phyloP scores from a whole-genome alignment of 1,140 invertebrate species.

The Drosophila repleta region DNA sequence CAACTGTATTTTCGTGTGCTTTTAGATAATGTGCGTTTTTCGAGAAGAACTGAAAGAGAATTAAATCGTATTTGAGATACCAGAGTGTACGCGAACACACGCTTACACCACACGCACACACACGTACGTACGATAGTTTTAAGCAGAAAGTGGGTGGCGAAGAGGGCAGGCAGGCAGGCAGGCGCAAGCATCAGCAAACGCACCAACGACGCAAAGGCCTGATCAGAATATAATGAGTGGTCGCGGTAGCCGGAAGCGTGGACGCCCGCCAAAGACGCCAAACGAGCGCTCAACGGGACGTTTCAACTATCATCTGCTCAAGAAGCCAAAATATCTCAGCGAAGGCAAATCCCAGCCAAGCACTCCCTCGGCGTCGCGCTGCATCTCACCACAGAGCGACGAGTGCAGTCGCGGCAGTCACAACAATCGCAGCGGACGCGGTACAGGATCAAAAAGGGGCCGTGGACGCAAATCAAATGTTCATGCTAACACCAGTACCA shows the following conservation, averaged over 20 bases:
- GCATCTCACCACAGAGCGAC: conserved; percentile 90
- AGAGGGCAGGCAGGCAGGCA: too few relatives aligned
- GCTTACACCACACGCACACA: conserved; percentile 6
- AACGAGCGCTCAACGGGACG: conserved; percentile 92
- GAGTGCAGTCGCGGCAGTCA: conserved; percentile 87
- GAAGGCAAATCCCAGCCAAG: conserved; percentile 88
- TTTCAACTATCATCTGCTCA: conserved; percentile 94
- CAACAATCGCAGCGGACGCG: conserved; percentile 72
- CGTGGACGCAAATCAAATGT: conserved; percentile 84
- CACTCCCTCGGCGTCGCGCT: conserved; percentile 90
- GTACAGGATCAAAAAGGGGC: conserved; percentile 84
- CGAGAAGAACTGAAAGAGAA: conserved; percentile 23
- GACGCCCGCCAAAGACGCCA: conserved; percentile 94
- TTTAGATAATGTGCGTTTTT: conserved; percentile 50
- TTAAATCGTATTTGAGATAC: conserved; percentile 32
- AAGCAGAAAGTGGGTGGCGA: conserved; percentile 45
- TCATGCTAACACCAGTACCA: conserved; percentile 57
- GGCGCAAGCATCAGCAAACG: conserved; percentile 3
- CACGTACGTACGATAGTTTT: conserved; percentile 25
- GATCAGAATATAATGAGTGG: conserved; percentile 83
- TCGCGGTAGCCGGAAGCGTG: conserved; percentile 91
- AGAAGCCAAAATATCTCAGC: conserved; percentile 95
- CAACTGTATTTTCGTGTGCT: conserved; percentile 41
- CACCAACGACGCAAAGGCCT: conserved; percentile 9
- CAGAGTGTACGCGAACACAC: conserved; percentile 20